A percentile compares a stretch with the other conserved stretches of the same genome.
These are phyloP conservation scores for Ecliptopera silaceata DNA, from an alignment of 2,888 invertebrate species.

Conservation along the genomic window DNA sequence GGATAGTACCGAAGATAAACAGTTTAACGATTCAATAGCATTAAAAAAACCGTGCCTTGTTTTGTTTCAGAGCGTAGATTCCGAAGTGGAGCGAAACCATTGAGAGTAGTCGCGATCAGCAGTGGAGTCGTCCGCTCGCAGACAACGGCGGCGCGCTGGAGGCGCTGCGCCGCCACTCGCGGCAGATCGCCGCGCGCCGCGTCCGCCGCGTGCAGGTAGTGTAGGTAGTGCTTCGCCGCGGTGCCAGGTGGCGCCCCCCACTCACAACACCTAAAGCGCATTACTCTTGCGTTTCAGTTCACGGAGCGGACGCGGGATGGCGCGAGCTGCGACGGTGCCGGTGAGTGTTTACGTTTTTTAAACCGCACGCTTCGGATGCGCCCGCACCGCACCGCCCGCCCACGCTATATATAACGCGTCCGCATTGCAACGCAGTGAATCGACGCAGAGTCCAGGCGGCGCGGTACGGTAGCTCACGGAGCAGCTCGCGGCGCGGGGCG, in stretches of 20 bases:
- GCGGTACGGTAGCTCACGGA: constrained; percentile 7
- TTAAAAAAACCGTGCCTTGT: constrained; percentile 50
- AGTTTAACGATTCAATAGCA: constrained; percentile 56
- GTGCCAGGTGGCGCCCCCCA: constrained; percentile 35
- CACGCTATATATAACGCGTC: constrained; percentile 58
- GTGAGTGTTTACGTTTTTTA: constrained; percentile 54
- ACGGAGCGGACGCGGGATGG: constrained; percentile 74
- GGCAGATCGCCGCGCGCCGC: constrained; percentile 92
- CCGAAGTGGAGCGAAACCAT: constrained; percentile 16
- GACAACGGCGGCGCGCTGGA: constrained; percentile 85
- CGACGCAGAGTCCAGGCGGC: constrained; percentile 16
- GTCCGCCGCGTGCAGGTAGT: constrained; percentile 92
- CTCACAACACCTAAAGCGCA: constrained; percentile 31
- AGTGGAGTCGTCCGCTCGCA: constrained; percentile 43
- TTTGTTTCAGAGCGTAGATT: constrained; percentile 37
- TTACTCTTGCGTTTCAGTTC: constrained; percentile 66
- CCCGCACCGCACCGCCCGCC: constrained; percentile 39
- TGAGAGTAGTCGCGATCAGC: constrained; percentile 16
- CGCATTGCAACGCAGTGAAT: constrained; percentile 54
- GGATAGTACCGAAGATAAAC: constrained; percentile 27
- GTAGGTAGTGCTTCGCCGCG: constrained; percentile 39
- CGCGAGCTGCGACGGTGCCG: constrained; percentile 70
- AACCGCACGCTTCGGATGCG: constrained; percentile 30
- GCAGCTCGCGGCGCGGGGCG: constrained; percentile 47
- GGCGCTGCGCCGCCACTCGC: constrained; percentile 92